Conservation (phyloP, 2,888 invertebrate species). For the Crocallis elinguaria region DNA sequence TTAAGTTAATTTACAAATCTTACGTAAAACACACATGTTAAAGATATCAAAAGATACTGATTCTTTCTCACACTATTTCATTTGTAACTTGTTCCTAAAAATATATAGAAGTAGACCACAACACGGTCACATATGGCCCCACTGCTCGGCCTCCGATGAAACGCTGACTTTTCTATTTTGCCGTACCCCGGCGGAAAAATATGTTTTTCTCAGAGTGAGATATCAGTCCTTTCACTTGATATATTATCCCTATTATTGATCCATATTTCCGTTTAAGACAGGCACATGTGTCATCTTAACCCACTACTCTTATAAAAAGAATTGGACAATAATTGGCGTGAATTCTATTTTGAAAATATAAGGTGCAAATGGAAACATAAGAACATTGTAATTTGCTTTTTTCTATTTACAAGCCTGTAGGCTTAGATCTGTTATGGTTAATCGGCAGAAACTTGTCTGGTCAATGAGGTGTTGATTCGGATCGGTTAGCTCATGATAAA, state of each 20-base stretch:
- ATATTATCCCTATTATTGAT: constrained; percentile 51
- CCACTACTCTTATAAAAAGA: constrained; percentile 4
- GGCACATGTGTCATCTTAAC: constrained; percentile 18
- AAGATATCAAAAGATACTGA: too few relatives aligned
- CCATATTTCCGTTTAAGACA: constrained; percentile 25
- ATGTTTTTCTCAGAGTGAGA: constrained; percentile 53
- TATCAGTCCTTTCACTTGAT: constrained; percentile 45
- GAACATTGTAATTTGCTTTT: neutral
- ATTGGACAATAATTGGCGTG: neutral
- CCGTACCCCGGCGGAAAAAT: constrained; percentile 55
- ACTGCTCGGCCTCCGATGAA: constrained; percentile 48
- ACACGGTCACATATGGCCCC: constrained; percentile 57
- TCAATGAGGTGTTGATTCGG: too few relatives aligned
- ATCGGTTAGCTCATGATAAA: too few relatives aligned
- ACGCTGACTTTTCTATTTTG: constrained; percentile 61
- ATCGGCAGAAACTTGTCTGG: too few relatives aligned
- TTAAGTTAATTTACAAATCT: too few relatives aligned
- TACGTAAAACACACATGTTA: too few relatives aligned
- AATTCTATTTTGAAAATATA: neutral
- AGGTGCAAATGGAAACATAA: neutral
- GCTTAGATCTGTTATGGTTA: too few relatives aligned
- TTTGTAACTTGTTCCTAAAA: constrained; percentile 20
- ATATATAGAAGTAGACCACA: constrained; percentile 36
- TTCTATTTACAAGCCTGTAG: too few relatives aligned
- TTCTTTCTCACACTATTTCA: neutral